Evolutionary conservation across 2,888 invertebrate species (phyloP), one percentile per base, ranked within the genome.

Genomic region (Ditula angustiorana): DNA sequence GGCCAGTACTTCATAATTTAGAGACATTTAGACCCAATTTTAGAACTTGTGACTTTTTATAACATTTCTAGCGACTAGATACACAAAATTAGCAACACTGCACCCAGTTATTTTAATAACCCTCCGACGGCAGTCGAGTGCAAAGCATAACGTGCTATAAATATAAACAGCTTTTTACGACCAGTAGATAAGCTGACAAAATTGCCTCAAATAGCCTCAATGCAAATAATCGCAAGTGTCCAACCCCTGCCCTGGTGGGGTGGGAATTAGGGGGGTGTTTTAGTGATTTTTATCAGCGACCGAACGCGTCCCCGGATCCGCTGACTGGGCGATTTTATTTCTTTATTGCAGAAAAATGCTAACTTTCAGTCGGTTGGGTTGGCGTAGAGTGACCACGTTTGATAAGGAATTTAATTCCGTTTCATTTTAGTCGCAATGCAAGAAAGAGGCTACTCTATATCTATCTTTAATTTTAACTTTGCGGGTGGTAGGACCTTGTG

Each of bases 271-370:
- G 28, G 60, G 56, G 47, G 30, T 30, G 60, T 62, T 60, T 67
- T 60, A 58, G 71, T 66, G 77, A 77, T 77, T 75, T 72, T 82
- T 87, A 86, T 86, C 86, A 71, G 71, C 66, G 21, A 33, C 71
- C 70, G 68, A 49, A 24, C 41, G 58, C 68, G 74, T n/a, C n/a
- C n/a, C n/a, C n/a, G 73, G 71, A 77, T 74, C 61, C 67, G 88
- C 90, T 87, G 90, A 89, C 79, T 78, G 68, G 68, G 86, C 89
- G 77, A 79, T 85, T 88, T 86, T 86, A 86, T 83, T 87, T 86
- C 88, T 90, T 90, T 90, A 90, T 92, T 90, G 87, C 86, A 78
- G 75, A 87, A 89, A 91, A 90, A 91, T 87, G 89, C 88, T 85
- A 87, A 89, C 83, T 81, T 81, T 81, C 77, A 76, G 69, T 68